Conservation (phyloP, 1,140 invertebrate species). For the Cyrtorhinus lividipennis region DNA sequence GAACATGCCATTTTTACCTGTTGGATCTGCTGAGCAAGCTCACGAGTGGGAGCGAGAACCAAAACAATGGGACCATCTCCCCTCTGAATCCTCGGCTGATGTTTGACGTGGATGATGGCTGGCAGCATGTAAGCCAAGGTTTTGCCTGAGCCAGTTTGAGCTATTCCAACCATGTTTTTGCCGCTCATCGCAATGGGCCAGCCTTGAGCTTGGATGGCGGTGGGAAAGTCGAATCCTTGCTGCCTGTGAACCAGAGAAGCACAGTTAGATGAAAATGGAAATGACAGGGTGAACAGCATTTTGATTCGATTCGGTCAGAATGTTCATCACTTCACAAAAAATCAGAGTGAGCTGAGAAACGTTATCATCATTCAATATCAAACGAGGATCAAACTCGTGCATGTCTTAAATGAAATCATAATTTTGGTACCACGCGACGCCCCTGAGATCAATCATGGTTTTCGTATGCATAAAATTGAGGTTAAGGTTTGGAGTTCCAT, state of each 20-base stretch:
- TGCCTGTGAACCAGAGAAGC: constrained; percentile 23
- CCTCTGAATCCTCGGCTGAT: constrained; percentile 46
- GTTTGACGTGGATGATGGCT: constrained; percentile 60
- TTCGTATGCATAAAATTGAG: no score
- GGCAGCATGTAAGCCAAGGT: constrained; percentile 40
- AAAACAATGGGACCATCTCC: constrained; percentile 62
- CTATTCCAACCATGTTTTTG: constrained; percentile 65
- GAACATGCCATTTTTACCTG: constrained; percentile 39
- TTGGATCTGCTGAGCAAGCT: constrained; percentile 70
- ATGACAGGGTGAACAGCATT: no score
- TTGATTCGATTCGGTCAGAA: no score
- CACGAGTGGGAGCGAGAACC: constrained; percentile 64
- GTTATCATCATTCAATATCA: constrained; percentile 1
- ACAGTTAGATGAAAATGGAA: no score
- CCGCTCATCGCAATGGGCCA: constrained; percentile 73
- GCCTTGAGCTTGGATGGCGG: constrained; percentile 60
- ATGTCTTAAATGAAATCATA: no score
- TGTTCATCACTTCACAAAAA: neutral
- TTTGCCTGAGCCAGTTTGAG: constrained; percentile 55
- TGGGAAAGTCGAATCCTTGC: constrained; percentile 55
- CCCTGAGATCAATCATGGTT: no score
- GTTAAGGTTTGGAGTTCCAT: no score
- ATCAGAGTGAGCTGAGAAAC: neutral
- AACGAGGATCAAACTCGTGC: no score
- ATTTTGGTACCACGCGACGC: no score